A percentile compares a stretch with the other conserved stretches of the same genome.
Evolutionary conservation across 35 echinoderm and acorn worm species (phyloP).

Genomic region (Ptychodera flava): DNA sequence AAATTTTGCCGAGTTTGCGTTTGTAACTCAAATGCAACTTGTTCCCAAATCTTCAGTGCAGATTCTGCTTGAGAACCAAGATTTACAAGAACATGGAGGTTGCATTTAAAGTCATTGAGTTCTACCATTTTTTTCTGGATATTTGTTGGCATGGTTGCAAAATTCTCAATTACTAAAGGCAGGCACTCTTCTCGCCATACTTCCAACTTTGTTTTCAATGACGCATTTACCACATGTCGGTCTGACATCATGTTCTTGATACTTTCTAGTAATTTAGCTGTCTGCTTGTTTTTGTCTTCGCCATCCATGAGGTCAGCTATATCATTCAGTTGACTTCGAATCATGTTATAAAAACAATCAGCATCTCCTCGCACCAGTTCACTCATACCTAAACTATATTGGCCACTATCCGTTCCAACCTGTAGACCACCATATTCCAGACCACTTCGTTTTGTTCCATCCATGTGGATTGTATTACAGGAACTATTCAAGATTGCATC

Average conservation of each 20-base stretch:
- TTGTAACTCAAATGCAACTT: background rate
- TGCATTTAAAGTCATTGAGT: background rate
- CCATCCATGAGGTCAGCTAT: background rate
- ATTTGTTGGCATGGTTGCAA: background rate
- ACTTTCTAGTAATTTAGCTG: background rate
- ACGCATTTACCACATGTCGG: background rate
- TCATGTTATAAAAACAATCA: background rate
- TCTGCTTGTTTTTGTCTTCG: background rate
- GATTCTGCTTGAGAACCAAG: background rate
- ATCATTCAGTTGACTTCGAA: background rate
- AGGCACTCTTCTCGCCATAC: background rate
- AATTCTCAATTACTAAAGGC: background rate
- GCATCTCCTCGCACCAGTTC: background rate
- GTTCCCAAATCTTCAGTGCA: background rate
- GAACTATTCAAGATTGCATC: background rate
- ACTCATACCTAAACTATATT: background rate
- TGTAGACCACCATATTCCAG: background rate
- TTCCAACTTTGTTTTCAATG: background rate
- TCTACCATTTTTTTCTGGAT: background rate
- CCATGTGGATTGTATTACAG: background rate
- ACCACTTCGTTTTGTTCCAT: background rate
- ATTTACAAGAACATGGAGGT: background rate
- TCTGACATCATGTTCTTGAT: background rate
- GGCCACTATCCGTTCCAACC: background rate
- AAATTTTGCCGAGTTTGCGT: background rate